Conservation (phyloP, 2,113 vertebrate species). For the Callionymus lyra region DNA sequence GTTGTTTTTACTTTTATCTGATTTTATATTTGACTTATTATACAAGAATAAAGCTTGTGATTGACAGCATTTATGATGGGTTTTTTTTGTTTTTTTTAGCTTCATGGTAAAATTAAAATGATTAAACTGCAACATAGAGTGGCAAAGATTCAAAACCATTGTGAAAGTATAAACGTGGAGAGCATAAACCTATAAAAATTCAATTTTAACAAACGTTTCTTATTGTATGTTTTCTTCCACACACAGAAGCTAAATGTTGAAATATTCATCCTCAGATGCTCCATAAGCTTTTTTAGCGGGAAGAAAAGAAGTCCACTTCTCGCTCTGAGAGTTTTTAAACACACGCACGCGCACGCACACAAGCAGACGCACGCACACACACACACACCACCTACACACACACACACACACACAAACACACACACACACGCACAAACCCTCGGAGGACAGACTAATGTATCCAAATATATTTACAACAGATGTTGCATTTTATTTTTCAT, state of each 20-base stretch:
- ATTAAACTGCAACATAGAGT: no score
- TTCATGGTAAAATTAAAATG: no score
- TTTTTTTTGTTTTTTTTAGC: no score
- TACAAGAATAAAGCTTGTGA: no score
- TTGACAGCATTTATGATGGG: no score
- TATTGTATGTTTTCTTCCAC: neutral
- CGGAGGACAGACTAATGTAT: slow-evolving; percentile 72
- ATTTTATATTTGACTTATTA: no score
- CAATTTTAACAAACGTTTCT: no score
- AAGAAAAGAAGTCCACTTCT: slow-evolving; percentile 19
- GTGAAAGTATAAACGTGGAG: no score
- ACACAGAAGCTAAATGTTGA: slow-evolving; percentile 25
- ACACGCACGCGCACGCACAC: neutral
- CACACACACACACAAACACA: slow-evolving; percentile 5
- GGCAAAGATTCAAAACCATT: no score
- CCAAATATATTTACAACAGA: slow-evolving; percentile 76
- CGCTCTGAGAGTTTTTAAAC: slow-evolving; percentile 22
- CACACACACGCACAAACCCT: slow-evolving; percentile 31
- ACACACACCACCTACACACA: slow-evolving; percentile 11
- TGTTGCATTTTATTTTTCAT: slow-evolving; percentile 77
- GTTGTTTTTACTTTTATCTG: no score
- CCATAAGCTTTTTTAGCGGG: slow-evolving; percentile 21
- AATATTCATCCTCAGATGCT: slow-evolving; percentile 27
- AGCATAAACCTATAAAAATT: no score
- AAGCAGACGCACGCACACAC: neutral